A percentile compares a stretch with the other conserved stretches of the same genome.
Conservation (phyloP, 2,888 invertebrate genomes). For the Phengaris arion region DNA sequence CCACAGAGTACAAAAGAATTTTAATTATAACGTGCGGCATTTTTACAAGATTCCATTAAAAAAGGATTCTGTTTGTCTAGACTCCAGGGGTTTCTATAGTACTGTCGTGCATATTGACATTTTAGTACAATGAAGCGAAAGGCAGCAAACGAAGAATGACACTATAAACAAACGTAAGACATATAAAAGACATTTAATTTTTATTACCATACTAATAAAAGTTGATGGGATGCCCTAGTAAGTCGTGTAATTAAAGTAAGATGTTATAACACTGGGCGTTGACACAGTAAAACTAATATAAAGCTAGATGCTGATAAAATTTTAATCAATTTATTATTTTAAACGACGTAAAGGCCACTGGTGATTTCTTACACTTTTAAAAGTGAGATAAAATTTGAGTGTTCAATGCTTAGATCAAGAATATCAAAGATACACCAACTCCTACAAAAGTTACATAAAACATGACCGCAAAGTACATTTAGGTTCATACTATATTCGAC, state of each 20-base stretch:
- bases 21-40: neutral
- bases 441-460: too few species aligned
- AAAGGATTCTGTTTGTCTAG: too few species aligned
- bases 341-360: neutral
- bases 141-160: slow-evolving; percentile 26
- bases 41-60: slow-evolving; percentile 2
- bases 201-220: slow-evolving; percentile 27
- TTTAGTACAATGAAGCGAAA: slow-evolving; percentile 4
- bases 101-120: slow-evolving; percentile 1
- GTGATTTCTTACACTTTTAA: slow-evolving; percentile 1
- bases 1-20: neutral
- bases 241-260: slow-evolving; percentile 24
- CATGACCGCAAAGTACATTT: too few species aligned
- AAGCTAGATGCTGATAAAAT: neutral
- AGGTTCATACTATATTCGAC: too few species aligned
- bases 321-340: slow-evolving; percentile 3
- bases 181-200: slow-evolving; percentile 27
- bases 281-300: neutral
- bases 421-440: too few species aligned
- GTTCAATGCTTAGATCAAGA: neutral
- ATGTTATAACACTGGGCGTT: slow-evolving; percentile 11
- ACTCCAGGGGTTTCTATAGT: neutral
- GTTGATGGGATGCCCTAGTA: slow-evolving; percentile 26
- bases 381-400: neutral
- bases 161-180: slow-evolving; percentile 26